phyloP scores from a whole-genome alignment of 2,888 invertebrate genomes.

The Platycheirus rosarum region DNA sequence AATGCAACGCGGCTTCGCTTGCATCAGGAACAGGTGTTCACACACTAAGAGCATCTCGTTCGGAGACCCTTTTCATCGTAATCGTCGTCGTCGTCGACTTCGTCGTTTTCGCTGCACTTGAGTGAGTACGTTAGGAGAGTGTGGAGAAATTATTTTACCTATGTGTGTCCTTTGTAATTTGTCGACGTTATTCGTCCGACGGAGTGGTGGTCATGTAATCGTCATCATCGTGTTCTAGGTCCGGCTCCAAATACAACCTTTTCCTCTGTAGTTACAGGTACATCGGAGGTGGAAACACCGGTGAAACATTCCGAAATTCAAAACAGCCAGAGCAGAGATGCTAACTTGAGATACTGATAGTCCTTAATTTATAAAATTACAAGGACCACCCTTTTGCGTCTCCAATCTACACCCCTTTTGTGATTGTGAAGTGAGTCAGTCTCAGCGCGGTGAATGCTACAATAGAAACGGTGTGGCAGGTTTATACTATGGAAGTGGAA shows the following conservation, averaged over 20 bases:
- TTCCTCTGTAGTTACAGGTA: conserved; percentile 12
- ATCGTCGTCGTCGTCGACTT: conserved; percentile 22
- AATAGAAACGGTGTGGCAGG: conserved; percentile 15
- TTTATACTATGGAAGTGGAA: neutral
- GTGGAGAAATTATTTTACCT: conserved; percentile 38
- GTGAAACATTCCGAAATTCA: conserved; percentile 36
- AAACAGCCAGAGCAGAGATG: conserved; percentile 36
- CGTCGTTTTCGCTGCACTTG: conserved; percentile 59
- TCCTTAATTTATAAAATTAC: conserved; percentile 68
- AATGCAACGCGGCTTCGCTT: conserved; percentile 47
- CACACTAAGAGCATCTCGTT: conserved; percentile 55
- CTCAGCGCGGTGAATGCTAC: conserved; percentile 40
- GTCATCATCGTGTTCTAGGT: conserved; percentile 6
- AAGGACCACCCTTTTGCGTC: conserved; percentile 58
- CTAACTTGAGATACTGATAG: conserved; percentile 56
- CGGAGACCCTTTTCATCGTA: conserved; percentile 47
- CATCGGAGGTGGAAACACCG: neutral
- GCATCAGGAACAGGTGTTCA: conserved; percentile 69
- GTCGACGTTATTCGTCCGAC: conserved; percentile 37
- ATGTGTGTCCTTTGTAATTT: conserved; percentile 51
- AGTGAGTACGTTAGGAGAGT: conserved; percentile 65
- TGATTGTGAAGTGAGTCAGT: conserved; percentile 49
- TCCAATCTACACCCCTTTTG: conserved; percentile 27
- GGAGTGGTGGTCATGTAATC: conserved; percentile 12
- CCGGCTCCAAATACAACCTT: conserved; percentile 11